Conservation (phyloP, 2,113 vertebrate genomes). For the Aphyosemion australe region DNA sequence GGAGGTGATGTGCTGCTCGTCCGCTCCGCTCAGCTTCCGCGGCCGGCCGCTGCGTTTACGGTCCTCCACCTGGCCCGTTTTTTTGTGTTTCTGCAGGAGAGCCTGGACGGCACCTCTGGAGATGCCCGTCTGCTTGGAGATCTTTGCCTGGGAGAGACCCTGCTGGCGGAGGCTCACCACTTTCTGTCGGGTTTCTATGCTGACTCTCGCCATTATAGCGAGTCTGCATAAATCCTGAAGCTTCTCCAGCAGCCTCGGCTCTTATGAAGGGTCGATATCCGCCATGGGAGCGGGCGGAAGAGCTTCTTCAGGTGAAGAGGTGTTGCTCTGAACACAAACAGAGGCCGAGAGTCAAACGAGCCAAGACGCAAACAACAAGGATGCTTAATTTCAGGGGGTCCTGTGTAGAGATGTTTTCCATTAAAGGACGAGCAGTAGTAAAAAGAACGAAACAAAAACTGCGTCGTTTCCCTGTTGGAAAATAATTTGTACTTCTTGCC, state of each 20-base stretch:
- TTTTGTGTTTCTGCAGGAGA: slow-evolving; percentile 30
- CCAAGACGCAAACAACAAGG: neutral
- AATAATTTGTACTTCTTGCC: neutral
- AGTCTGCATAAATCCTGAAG: neutral
- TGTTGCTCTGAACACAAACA: neutral
- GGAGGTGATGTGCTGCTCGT: slow-evolving; percentile 27
- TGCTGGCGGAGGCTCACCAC: slow-evolving; percentile 21
- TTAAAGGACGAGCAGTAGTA: too few species aligned
- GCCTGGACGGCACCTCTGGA: slow-evolving; percentile 9
- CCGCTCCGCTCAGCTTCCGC: slow-evolving; percentile 21
- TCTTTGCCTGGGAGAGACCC: slow-evolving; percentile 17
- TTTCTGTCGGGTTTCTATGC: slow-evolving; percentile 12
- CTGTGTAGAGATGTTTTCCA: neutral
- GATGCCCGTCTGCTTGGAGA: neutral
- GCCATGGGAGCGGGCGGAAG: neutral
- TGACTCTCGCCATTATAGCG: slow-evolving; percentile 12
- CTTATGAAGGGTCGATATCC: neutral
- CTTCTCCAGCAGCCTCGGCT: neutral
- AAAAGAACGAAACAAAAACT: neutral
- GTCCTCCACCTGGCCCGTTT: slow-evolving; percentile 21
- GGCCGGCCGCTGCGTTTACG: slow-evolving; percentile 24
- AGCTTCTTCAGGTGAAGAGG: neutral
- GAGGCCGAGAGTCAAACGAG: neutral
- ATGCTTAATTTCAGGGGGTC: neutral
- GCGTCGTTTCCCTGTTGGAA: neutral